Conservation (phyloP, 2,797 vertebrate genomes). For the Lacerta bilineata region DNA sequence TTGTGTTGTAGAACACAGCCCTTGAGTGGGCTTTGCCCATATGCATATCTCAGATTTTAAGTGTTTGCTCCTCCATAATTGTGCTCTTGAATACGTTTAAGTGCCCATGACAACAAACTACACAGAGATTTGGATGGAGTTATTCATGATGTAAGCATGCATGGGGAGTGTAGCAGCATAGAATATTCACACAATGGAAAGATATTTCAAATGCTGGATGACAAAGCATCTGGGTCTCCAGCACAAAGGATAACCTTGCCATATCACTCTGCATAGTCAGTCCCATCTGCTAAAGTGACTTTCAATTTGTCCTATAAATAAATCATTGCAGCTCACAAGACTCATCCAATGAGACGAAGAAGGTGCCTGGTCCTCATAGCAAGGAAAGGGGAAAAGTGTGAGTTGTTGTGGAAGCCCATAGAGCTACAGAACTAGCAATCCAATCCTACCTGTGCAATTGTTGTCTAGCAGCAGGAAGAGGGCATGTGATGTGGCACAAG, state of each 20-base stretch:
- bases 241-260: slow-evolving; percentile 68
- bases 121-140: background rate
- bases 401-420: slow-evolving; percentile 10
- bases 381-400: background rate
- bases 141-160: fast-evolving
- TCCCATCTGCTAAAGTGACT: slow-evolving; percentile 45
- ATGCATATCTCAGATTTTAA: slow-evolving; percentile 23
- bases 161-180: background rate
- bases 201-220: slow-evolving; percentile 47
- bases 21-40: background rate
- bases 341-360: slow-evolving; percentile 36
- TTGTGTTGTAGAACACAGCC: slow-evolving; percentile 1
- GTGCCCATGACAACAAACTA: slow-evolving; percentile 62
- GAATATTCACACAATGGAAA: slow-evolving; percentile 42
- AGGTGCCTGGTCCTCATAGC: background rate
- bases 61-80: background rate
- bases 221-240: slow-evolving; percentile 53
- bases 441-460: background rate
- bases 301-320: slow-evolving; percentile 66
- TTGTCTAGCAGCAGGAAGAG: background rate
- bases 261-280: slow-evolving; percentile 51
- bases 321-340: slow-evolving; percentile 38
- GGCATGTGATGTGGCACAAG: too few relatives aligned
- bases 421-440: slow-evolving; percentile 4
- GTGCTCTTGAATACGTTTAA: slow-evolving; percentile 24